phyloP scores from a whole-genome alignment of 2,113 vertebrate species.

The Ptilonorhynchus violaceus region DNA sequence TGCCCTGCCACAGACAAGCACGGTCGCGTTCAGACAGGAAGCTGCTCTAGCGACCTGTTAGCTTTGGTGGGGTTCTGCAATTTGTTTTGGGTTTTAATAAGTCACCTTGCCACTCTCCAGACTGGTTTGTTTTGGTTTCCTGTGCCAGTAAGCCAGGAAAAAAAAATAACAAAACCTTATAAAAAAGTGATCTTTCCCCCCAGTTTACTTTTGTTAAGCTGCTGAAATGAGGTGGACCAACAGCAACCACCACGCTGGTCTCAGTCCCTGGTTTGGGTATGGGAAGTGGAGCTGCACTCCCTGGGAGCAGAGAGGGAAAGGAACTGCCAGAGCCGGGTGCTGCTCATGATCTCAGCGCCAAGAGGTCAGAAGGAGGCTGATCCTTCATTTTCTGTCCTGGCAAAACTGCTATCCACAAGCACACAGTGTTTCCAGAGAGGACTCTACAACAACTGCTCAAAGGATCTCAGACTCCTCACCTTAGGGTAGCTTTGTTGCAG shows the following conservation, averaged over 20 bases:
- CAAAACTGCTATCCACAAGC: neutral
- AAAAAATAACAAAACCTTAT: neutral
- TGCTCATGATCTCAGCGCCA: neutral
- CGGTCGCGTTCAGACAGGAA: neutral
- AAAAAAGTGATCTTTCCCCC: neutral
- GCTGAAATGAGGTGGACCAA: neutral
- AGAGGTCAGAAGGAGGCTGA: neutral
- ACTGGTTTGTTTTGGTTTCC: constrained; percentile 51
- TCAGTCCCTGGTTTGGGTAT: neutral
- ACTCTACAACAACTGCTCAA: neutral
- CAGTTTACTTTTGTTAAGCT: neutral
- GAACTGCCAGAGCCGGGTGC: neutral
- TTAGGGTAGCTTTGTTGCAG: neutral
- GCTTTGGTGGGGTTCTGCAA: neutral
- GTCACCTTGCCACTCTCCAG: constrained; percentile 28
- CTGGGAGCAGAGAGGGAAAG: neutral
- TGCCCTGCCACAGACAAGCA: neutral
- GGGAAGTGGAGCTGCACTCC: neutral
- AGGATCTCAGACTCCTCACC: neutral
- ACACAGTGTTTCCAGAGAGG: neutral
- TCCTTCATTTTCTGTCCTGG: neutral
- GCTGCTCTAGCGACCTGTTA: neutral
- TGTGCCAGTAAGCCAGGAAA: neutral
- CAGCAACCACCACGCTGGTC: neutral
- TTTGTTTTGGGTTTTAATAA: neutral